These are phyloP conservation scores for Theretra japonica DNA, from an alignment of 2,888 invertebrate genomes.

Conservation along the genomic window DNA sequence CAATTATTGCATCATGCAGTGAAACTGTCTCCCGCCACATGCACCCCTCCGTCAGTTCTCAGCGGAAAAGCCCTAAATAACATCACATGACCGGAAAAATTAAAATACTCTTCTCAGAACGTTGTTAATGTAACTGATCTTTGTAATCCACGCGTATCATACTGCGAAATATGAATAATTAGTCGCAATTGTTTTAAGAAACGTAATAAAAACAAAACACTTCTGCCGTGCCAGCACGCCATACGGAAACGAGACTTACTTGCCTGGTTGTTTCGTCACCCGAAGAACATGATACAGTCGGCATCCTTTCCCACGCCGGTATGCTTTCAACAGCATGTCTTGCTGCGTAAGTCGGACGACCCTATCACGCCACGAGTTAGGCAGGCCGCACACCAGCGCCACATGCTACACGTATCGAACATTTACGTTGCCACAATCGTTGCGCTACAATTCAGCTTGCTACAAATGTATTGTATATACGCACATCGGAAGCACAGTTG, in stretches of 20 bases:
- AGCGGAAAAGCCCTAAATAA: not conserved
- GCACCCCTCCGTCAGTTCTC: too few relatives aligned
- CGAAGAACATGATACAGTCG: conserved; percentile 12
- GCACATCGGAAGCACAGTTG: too few relatives aligned
- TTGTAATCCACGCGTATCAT: not conserved
- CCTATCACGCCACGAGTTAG: conserved; percentile 29
- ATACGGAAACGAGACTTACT: not conserved
- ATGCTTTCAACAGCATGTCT: conserved; percentile 31
- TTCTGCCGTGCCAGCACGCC: conserved; percentile 7
- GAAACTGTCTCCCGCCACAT: too few relatives aligned
- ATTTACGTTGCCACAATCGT: too few relatives aligned
- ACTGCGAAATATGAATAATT: conserved; percentile 16
- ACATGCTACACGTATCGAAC: too few relatives aligned
- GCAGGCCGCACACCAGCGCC: too few relatives aligned
- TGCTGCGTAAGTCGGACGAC: conserved; percentile 19
- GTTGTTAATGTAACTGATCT: not conserved
- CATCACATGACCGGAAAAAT: conserved; percentile 3
- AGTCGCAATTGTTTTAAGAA: conserved; percentile 14
- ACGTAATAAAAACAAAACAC: not conserved
- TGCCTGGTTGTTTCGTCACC: conserved; percentile 10
- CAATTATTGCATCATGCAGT: too few relatives aligned
- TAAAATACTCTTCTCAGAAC: not conserved
- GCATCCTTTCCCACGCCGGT: conserved; percentile 29
- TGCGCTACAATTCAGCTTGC: too few relatives aligned
- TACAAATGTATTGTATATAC: too few relatives aligned